Base-by-base conservation (phyloP, 2,113 vertebrate species). In the Alosa alosa region DNA sequence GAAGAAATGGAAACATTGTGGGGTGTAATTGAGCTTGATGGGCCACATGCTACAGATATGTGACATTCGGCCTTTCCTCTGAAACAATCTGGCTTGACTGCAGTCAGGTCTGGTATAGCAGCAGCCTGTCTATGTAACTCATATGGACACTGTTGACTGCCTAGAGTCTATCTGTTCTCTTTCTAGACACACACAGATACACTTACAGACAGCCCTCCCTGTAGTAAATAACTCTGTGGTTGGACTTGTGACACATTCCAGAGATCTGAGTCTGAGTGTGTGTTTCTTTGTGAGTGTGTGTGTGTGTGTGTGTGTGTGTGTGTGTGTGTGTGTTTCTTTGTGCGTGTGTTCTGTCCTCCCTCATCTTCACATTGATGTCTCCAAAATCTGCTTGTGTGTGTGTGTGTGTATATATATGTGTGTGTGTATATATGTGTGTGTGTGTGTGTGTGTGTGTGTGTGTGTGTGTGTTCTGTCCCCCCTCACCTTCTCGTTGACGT, bases 151-250 rank as follows among this genome's bases (percentile, higher is more conserved):
- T 39, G 31, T 15, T 41, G 10, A 82, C 25, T n/a, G 57, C 15
- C 81, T n/a, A 44, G 60, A 25, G 81, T 82, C 18, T 50, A 17
- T 41, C n/a, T 17, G 72, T 45, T 81, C 22, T 55, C 39, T 82
- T 82, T 78, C 83, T 39, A 36, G 10, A 75, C 3, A 49, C 47
- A 49, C 47, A 49, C 47, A 81, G 18, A 72, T 7, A 22, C 82
- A 85, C 82, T 64, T 75, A 85, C 45, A 83, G 85, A 83, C 68
- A 85, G 36, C 55, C n/a, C 22, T 52, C 83, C 25, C 41, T 15
- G 17, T 84, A 81, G 60, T 75, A 88, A 85, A 88, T 81, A 85
- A 75, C 47, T 83, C 81, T 39, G 46, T 17, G 0, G 18, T 7
- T 11, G 68, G 39, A 49, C 55, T 11, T 44, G 57, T 60, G 41